These are phyloP conservation scores for Tricholaema leucomelas DNA, from an alignment of 2,113 vertebrate species.

Conservation along the genomic window DNA sequence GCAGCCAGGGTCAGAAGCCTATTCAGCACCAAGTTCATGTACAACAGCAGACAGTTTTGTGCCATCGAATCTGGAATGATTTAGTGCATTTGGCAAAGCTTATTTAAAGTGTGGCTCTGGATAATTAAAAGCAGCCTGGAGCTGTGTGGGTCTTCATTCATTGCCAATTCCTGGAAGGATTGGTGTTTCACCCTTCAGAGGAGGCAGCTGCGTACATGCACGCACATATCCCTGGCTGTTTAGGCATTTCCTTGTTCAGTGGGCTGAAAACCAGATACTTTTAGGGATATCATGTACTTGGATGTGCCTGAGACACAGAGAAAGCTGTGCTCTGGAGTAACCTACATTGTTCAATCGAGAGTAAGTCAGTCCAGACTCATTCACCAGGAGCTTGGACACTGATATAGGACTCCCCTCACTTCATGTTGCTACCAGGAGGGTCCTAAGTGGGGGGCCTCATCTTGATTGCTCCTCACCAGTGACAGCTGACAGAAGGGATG, in stretches of 20 bases:
- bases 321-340: neutral
- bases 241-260: neutral
- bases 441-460: neutral
- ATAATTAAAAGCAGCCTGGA: conserved; percentile 51
- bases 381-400: neutral
- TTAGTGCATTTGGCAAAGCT: neutral
- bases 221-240: neutral
- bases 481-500: neutral
- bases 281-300: neutral
- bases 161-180: conserved; percentile 2
- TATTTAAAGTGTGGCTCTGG: neutral
- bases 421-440: neutral
- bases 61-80: neutral
- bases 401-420: neutral
- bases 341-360: neutral
- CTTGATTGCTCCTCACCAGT: neutral
- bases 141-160: neutral
- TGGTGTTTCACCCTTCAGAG: neutral
- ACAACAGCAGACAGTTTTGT: neutral
- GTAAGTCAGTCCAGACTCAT: neutral
- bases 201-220: neutral
- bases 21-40: neutral
- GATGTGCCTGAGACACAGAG: neutral
- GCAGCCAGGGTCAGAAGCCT: neutral
- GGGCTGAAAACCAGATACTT: neutral